These are phyloP conservation scores for Apamea crenata DNA, from an alignment of 2,888 invertebrate genomes.

Conservation along the genomic window DNA sequence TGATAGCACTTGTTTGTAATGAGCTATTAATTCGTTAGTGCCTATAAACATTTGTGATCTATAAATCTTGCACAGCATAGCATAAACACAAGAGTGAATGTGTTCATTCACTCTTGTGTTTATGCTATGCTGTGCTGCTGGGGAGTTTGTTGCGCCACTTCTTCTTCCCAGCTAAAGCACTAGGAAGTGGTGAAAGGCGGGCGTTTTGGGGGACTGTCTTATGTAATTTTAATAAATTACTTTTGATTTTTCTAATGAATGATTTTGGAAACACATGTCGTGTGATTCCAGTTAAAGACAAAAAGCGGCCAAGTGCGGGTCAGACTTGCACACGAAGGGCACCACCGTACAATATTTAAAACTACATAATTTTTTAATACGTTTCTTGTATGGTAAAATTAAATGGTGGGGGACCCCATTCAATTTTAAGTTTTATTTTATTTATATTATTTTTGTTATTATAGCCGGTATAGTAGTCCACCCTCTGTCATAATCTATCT, in stretches of 20 bases:
- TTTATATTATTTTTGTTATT: too few relatives aligned
- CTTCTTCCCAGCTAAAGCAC: not conserved
- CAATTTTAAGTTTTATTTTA: too few relatives aligned
- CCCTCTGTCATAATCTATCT: too few relatives aligned
- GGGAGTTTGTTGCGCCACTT: not conserved
- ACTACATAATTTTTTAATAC: too few relatives aligned
- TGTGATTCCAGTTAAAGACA: not conserved
- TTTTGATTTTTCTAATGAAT: not conserved
- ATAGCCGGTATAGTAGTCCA: too few relatives aligned
- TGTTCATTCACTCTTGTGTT: slow-evolving; percentile 22
- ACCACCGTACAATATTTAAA: too few relatives aligned
- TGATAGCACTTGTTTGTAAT: slow-evolving; percentile 49
- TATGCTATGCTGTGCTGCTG: not conserved
- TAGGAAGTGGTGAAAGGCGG: not conserved
- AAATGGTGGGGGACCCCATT: too few relatives aligned
- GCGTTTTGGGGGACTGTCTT: not conserved
- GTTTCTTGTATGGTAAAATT: too few relatives aligned
- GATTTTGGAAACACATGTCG: not conserved
- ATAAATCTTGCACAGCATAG: slow-evolving; percentile 33
- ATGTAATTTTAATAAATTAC: too few relatives aligned
- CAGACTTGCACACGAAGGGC: too few relatives aligned
- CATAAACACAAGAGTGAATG: too few relatives aligned
- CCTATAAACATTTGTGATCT: slow-evolving; percentile 44
- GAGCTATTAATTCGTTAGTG: slow-evolving; percentile 50
- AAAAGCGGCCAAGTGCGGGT: not conserved